Evolutionary conservation across 2,888 invertebrate genomes (phyloP).

Genomic region (Thymelicus lineola): DNA sequence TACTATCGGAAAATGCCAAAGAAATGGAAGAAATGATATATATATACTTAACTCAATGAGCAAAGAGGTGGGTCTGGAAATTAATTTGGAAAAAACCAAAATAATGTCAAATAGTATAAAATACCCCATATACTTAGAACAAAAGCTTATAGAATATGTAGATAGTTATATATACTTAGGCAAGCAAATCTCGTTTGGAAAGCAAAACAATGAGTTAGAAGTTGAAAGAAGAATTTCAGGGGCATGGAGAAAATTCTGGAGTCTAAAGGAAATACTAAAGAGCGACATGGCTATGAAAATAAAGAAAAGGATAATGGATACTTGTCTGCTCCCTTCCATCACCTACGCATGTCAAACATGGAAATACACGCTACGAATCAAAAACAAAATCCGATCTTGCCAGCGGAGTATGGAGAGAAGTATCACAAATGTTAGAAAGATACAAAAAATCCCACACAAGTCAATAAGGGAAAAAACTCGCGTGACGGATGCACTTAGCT

Average conservation of each 20-base stretch:
- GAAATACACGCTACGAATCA: background rate
- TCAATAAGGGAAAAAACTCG: too few species aligned
- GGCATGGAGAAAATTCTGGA: background rate
- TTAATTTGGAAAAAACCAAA: background rate
- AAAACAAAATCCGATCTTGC: too few species aligned
- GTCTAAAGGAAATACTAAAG: background rate
- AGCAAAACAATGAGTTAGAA: background rate
- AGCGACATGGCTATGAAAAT: background rate
- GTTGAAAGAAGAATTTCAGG: background rate
- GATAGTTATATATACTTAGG: background rate
- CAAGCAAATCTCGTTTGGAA: background rate
- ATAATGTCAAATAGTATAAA: slow-evolving; percentile 12
- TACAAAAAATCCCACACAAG: too few species aligned
- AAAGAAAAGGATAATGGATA: background rate
- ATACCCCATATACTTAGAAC: background rate
- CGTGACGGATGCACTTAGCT: too few species aligned
- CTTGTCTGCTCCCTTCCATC: background rate
- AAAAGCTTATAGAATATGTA: background rate
- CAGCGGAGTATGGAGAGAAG: too few species aligned
- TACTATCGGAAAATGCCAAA: background rate
- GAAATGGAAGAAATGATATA: background rate
- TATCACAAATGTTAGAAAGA: too few species aligned
- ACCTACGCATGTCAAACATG: background rate
- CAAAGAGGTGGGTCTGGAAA: background rate
- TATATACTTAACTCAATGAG: background rate